Percentiles rank a stretch among this genome's conserved stretches.
Conservation (phyloP, 1,140 invertebrate species). For the Bicyclus anynana region DNA sequence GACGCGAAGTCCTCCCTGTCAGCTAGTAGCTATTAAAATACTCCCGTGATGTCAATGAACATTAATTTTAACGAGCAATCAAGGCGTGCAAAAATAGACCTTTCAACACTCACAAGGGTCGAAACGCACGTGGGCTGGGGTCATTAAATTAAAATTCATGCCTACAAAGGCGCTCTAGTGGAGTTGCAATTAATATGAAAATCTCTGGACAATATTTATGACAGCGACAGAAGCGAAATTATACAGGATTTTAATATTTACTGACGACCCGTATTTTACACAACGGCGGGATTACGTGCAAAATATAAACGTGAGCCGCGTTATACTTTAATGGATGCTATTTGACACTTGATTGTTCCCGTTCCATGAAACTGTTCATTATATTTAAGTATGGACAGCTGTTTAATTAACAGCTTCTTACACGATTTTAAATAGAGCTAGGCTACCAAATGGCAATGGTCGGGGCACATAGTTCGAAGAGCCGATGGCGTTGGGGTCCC, state of each 20-base stretch:
- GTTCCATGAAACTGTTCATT: conserved; percentile 49
- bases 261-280: conserved; percentile 66
- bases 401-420: too few species aligned
- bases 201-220: conserved; percentile 67
- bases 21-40: too few species aligned
- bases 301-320: conserved; percentile 63
- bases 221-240: conserved; percentile 58
- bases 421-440: too few species aligned
- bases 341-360: conserved; percentile 65
- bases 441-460: too few species aligned
- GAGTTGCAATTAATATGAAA: conserved; percentile 69
- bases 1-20: too few species aligned
- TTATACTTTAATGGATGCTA: conserved; percentile 66
- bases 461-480: too few species aligned
- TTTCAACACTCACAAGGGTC: conserved; percentile 22
- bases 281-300: conserved; percentile 59
- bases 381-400: conserved; percentile 5
- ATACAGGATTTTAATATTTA: conserved; percentile 67
- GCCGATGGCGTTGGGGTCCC: too few species aligned
- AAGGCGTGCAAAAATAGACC: conserved; percentile 17
- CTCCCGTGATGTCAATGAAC: conserved; percentile 9
- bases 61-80: conserved; percentile 28
- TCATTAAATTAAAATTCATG: conserved; percentile 63
- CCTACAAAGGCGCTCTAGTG: conserved; percentile 55
- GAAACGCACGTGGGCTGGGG: conserved; percentile 32